phyloP scores from a whole-genome alignment of 2,797 vertebrate species.

The Fistularia commersonii region DNA sequence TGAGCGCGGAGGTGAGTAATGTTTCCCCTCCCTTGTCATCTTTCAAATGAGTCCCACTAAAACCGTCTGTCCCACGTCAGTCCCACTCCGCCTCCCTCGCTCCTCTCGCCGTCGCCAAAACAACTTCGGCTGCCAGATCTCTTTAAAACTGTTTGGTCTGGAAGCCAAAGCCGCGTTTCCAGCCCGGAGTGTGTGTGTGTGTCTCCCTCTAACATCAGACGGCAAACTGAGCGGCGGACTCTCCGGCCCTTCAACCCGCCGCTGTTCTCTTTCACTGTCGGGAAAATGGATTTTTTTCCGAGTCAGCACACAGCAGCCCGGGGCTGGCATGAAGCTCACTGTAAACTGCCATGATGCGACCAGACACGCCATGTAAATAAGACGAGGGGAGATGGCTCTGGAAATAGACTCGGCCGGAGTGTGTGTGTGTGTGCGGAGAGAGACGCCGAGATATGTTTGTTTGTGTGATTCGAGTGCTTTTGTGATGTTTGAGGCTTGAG shows the following conservation, averaged over 20 bases:
- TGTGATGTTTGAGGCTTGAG: no score
- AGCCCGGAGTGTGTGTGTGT: no score
- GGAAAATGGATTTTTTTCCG: slow-evolving; percentile 36
- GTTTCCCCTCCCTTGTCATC: no score
- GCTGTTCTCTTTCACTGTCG: slow-evolving; percentile 44
- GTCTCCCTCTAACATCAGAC: slow-evolving; percentile 20
- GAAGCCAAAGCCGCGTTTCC: not conserved
- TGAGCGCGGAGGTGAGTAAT: no score
- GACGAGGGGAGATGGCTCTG: slow-evolving; percentile 28
- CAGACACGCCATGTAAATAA: slow-evolving; percentile 55
- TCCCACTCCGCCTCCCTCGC: not conserved
- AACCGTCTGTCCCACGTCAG: slow-evolving; percentile 8
- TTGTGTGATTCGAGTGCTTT: no score
- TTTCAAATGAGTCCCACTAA: no score
- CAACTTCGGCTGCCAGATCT: slow-evolving; percentile 12
- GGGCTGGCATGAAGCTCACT: slow-evolving; percentile 31
- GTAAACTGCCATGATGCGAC: slow-evolving; percentile 52
- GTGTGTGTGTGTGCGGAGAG: no score
- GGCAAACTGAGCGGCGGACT: slow-evolving; percentile 18
- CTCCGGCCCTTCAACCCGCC: slow-evolving; percentile 14
- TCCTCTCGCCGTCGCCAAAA: not conserved
- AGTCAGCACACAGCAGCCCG: slow-evolving; percentile 39
- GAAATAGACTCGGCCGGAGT: not conserved
- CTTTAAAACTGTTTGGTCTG: slow-evolving; percentile 23
- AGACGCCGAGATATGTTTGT: no score